phyloP scores from a whole-genome alignment of 23 tunicate species.

The Trididemnum nubilum region DNA sequence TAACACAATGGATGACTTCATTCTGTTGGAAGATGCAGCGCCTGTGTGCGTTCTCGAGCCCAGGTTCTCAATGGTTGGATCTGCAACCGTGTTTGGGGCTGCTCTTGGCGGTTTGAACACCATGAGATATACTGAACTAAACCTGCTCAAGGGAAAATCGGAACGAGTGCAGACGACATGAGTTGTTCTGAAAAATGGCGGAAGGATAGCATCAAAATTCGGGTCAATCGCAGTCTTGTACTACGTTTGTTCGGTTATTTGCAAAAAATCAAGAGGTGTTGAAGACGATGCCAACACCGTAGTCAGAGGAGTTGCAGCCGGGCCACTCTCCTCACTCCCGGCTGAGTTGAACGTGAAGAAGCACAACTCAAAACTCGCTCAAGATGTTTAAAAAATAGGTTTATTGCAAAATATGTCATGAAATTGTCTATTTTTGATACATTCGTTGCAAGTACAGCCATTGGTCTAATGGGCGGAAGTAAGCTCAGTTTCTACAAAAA shows the following conservation, averaged over 20 bases:
- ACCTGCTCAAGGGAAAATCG: conserved; percentile 61
- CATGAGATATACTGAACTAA: conserved; percentile 62
- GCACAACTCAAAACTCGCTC: conserved; percentile 34
- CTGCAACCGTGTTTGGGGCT: conserved; percentile 64
- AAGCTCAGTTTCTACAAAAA: conserved; percentile 51
- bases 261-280: conserved; percentile 66
- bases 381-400: conserved; percentile 48
- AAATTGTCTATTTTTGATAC: conserved; percentile 66
- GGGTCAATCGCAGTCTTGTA: conserved; percentile 71
- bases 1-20: conserved; percentile 53
- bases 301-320: conserved; percentile 80
- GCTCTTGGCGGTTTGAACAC: conserved; percentile 67
- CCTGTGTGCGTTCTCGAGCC: conserved; percentile 57
- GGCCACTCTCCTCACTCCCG: conserved; percentile 50
- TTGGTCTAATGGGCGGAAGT: conserved; percentile 61
- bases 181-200: conserved; percentile 71
- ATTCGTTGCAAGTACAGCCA: conserved; percentile 41
- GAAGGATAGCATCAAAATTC: conserved; percentile 68
- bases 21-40: conserved; percentile 66
- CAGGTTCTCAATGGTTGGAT: conserved; percentile 71
- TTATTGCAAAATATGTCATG: conserved; percentile 46
- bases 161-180: conserved; percentile 71
- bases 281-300: conserved; percentile 79
- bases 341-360: conserved; percentile 52
- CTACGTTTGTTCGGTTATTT: conserved; percentile 69